Evolutionary conservation across 2,797 vertebrate species (phyloP).

Genomic region (Cetoscarus ocellatus): DNA sequence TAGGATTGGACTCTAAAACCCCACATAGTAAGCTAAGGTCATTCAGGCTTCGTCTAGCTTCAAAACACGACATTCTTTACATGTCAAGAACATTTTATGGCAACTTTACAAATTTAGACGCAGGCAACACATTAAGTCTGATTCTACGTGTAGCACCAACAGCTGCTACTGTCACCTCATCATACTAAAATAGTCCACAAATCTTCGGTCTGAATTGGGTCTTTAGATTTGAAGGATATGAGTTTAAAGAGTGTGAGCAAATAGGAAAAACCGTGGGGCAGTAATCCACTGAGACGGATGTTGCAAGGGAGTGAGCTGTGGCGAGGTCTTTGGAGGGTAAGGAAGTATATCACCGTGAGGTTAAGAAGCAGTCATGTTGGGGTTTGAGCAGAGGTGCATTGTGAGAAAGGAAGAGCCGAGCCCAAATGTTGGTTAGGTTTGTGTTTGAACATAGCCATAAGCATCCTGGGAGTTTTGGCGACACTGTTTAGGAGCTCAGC

Average conservation of each 20-base stretch:
- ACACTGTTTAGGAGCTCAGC: constrained; percentile 82
- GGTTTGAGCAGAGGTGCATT: constrained; percentile 73
- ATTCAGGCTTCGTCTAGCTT: no score
- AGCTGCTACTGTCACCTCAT: no score
- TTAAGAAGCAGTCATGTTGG: constrained; percentile 74
- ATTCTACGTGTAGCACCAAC: no score
- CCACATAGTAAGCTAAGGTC: no score
- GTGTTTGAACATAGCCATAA: constrained; percentile 66
- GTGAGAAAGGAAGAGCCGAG: constrained; percentile 70
- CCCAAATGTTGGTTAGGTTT: constrained; percentile 58
- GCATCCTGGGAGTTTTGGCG: constrained; percentile 64
- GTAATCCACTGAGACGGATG: constrained; percentile 51
- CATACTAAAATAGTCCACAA: no score
- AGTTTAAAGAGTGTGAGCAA: constrained; percentile 47
- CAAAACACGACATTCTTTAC: no score
- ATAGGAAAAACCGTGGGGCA: constrained; percentile 49
- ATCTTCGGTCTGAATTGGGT: no score
- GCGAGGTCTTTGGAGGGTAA: constrained; percentile 42
- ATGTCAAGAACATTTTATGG: no score
- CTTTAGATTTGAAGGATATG: constrained; percentile 47
- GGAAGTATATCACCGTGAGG: constrained; percentile 59
- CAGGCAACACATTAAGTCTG: no score
- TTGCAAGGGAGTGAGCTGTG: constrained; percentile 69
- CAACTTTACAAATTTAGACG: no score
- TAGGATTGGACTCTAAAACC: no score